Conservation (phyloP, 2,797 vertebrate species). For the Macropus fuliginosus region DNA sequence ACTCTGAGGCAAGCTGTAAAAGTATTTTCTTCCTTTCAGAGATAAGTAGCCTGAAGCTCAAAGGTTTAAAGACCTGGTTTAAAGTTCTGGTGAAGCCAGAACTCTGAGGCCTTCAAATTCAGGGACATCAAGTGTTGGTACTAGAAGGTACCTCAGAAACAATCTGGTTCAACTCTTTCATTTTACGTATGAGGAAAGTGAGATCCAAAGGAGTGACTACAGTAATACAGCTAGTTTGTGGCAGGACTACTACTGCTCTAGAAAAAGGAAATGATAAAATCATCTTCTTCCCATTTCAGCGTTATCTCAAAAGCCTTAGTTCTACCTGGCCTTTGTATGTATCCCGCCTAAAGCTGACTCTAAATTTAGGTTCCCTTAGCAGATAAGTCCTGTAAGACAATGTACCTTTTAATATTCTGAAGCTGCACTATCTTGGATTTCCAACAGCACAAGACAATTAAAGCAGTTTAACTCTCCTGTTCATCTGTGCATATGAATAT, state of each 20-base stretch:
- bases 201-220: neutral
- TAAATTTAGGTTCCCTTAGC: neutral
- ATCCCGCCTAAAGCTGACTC: neutral
- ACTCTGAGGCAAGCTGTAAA: neutral
- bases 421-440: neutral
- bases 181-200: neutral
- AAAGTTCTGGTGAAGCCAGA: neutral
- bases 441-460: constrained; percentile 9
- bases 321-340: neutral
- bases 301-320: neutral
- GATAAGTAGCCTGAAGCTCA: neutral
- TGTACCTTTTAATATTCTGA: constrained; percentile 4
- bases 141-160: neutral
- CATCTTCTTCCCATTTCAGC: neutral
- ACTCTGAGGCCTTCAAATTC: neutral
- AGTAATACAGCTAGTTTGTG: neutral
- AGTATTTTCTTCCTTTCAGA: neutral
- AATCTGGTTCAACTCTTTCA: neutral
- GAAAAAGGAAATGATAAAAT: neutral
- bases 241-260: neutral
- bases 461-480: neutral
- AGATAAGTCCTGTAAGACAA: neutral
- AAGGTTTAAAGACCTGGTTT: neutral
- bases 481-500: neutral
- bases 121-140: neutral